Conservation (phyloP, 1,140 invertebrate genomes). For the Phenacoccus solenopsis region DNA sequence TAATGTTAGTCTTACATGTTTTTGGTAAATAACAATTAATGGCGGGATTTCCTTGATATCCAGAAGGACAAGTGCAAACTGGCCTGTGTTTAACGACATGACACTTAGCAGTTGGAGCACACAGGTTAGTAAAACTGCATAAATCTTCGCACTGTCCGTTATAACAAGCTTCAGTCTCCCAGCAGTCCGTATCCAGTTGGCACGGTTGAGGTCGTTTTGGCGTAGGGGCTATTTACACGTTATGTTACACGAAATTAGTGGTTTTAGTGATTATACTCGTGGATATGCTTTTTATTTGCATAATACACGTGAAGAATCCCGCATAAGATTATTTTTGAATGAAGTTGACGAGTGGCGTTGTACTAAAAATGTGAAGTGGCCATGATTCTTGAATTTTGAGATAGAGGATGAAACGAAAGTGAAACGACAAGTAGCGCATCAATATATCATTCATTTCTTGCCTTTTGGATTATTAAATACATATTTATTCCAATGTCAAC, state of each 20-base stretch:
- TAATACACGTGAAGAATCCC: too few relatives aligned
- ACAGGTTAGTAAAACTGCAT: conserved; percentile 52
- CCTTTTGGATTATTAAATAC: too few relatives aligned
- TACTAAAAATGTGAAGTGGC: too few relatives aligned
- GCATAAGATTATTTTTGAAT: too few relatives aligned
- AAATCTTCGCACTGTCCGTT: conserved; percentile 58
- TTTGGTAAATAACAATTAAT: conserved; percentile 53
- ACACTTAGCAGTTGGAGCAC: conserved; percentile 52
- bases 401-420: too few relatives aligned
- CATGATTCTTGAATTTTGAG: too few relatives aligned
- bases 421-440: too few relatives aligned
- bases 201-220: conserved; percentile 52
- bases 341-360: too few relatives aligned
- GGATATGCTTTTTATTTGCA: too few relatives aligned
- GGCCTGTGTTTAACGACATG: conserved; percentile 58
- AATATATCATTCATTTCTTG: too few relatives aligned
- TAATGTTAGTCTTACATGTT: conserved; percentile 52
- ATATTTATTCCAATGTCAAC: too few relatives aligned
- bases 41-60: conserved; percentile 60
- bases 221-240: conserved; percentile 41
- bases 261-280: too few relatives aligned
- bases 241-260: conserved; percentile 19
- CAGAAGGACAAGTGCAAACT: conserved; percentile 58
- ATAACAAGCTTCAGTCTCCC: conserved; percentile 58
- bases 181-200: conserved; percentile 57